Percentiles rank a stretch among this genome's conserved stretches.
phyloP scores from a whole-genome alignment of 2,888 invertebrate genomes.

The Tenodera sinensis region DNA sequence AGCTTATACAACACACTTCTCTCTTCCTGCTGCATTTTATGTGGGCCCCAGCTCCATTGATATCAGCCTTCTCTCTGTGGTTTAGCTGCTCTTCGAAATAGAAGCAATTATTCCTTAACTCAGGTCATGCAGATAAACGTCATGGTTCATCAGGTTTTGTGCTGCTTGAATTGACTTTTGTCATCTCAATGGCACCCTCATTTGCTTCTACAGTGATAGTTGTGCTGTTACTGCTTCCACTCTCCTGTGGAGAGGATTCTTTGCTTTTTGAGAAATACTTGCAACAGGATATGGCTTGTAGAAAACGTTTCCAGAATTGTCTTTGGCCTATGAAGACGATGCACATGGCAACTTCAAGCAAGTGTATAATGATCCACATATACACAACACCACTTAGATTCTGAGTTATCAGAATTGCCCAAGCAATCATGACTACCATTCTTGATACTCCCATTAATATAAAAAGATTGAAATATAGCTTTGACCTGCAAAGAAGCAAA shows the following conservation, averaged over 20 bases:
- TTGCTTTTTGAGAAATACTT: neutral
- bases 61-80: neutral
- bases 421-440: neutral
- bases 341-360: neutral
- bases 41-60: neutral
- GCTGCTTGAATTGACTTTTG: neutral
- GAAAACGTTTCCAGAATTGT: neutral
- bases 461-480: neutral
- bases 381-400: neutral
- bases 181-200: neutral
- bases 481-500: neutral
- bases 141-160: neutral
- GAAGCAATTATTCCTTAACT: neutral
- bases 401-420: neutral
- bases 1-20: neutral
- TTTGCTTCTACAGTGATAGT: neutral
- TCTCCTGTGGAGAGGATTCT: neutral
- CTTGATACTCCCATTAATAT: neutral
- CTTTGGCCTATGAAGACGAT: neutral
- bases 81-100: neutral
- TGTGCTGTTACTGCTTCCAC: neutral
- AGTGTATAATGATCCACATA: neutral
- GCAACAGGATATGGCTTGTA: neutral
- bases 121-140: neutral
- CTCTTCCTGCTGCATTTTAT: neutral